phyloP scores from a whole-genome alignment of 2,113 vertebrate species.

The Syngnathoides biaculeatus region DNA sequence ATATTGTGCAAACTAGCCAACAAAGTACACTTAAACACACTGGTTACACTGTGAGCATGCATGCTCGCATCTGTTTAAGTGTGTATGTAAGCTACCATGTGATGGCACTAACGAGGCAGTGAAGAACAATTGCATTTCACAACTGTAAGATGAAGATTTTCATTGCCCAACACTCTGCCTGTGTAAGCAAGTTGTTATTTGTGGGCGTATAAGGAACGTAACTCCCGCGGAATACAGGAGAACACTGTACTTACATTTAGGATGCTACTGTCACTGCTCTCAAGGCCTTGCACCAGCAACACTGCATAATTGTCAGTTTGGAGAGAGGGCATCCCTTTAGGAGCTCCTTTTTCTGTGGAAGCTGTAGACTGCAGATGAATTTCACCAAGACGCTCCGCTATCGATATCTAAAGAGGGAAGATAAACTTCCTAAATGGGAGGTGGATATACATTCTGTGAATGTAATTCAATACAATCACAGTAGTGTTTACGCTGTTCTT shows the following conservation, averaged over 20 bases:
- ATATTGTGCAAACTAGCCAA: too few species aligned
- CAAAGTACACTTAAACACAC: too few species aligned
- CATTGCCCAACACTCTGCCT: too few species aligned
- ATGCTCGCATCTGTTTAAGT: too few species aligned
- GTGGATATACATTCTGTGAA: not conserved
- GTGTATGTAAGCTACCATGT: too few species aligned
- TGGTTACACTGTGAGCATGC: too few species aligned
- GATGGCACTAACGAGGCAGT: too few species aligned
- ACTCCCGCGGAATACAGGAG: too few species aligned
- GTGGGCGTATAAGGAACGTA: too few species aligned
- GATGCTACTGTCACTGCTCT: conserved; percentile 86
- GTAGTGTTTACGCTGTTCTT: not conserved
- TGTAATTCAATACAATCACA: not conserved
- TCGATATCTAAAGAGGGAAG: conserved; percentile 76
- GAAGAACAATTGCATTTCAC: too few species aligned
- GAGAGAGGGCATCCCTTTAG: conserved; percentile 73
- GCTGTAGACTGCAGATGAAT: conserved; percentile 74
- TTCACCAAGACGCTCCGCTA: conserved; percentile 87
- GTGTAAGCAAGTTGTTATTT: too few species aligned
- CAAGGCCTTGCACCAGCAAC: conserved; percentile 89
- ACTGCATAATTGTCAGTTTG: conserved; percentile 89
- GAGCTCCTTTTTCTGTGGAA: conserved; percentile 58
- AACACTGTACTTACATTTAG: conserved; percentile 93
- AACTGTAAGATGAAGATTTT: too few species aligned
- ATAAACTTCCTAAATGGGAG: not conserved